These are phyloP conservation scores for Coptodon rendalli DNA, from an alignment of 2,113 vertebrate species.

Conservation along the genomic window DNA sequence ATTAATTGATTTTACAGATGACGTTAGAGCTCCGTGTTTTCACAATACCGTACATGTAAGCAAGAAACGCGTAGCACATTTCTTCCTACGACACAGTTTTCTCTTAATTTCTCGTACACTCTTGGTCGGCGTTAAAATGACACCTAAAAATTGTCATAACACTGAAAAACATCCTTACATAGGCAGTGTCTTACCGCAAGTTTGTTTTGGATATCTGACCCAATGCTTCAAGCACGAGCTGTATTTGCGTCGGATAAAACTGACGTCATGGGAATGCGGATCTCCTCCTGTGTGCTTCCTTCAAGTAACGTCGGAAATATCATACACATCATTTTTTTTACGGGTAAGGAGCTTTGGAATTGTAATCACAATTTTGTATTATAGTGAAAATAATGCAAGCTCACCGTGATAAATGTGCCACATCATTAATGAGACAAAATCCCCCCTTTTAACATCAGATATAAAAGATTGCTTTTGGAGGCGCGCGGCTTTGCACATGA, in stretches of 20 bases:
- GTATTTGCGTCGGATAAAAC: background rate
- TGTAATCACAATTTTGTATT: background rate
- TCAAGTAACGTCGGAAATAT: background rate
- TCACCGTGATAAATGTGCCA: background rate
- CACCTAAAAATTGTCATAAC: accelerated
- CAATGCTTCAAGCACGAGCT: background rate
- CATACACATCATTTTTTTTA: accelerated
- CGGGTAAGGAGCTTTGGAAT: background rate
- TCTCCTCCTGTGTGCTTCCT: background rate
- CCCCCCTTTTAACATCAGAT: background rate
- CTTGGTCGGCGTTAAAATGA: accelerated
- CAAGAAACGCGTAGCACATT: background rate
- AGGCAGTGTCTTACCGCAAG: background rate
- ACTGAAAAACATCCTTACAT: background rate
- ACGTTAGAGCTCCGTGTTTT: background rate
- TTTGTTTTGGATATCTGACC: background rate
- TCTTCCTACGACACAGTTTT: background rate
- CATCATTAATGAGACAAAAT: background rate
- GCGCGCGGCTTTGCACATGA: background rate
- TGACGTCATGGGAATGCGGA: conserved; percentile 35
- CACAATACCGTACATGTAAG: background rate
- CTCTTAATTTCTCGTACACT: background rate
- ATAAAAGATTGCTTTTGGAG: background rate
- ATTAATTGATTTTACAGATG: background rate
- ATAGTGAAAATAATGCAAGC: background rate